Conservation (phyloP, 1,140 invertebrate species). For the Rhagoletis zephyria region DNA sequence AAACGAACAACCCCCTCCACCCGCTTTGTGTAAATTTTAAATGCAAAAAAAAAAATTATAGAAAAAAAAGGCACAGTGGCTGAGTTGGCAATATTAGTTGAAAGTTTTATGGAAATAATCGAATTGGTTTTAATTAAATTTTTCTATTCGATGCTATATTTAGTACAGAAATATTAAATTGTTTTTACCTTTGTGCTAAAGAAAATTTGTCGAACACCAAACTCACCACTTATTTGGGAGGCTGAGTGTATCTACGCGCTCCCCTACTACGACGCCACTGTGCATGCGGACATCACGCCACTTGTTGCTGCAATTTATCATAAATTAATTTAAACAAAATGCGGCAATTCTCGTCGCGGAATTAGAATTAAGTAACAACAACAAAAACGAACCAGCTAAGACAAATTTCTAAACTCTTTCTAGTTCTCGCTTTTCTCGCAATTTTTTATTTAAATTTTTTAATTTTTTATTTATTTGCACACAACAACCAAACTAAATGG, state of each 20-base stretch:
- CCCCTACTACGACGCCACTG: background rate
- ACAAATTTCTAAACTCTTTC: background rate
- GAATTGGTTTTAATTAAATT: no score
- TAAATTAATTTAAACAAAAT: constrained; percentile 52
- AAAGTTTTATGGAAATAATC: no score
- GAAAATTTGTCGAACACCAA: no score
- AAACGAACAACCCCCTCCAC: background rate
- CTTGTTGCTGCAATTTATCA: constrained; percentile 51
- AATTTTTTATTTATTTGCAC: background rate
- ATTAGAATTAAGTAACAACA: constrained; percentile 32
- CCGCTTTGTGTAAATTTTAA: background rate
- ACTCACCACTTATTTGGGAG: no score
- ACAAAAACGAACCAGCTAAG: background rate
- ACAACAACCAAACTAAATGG: background rate
- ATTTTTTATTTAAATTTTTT: background rate
- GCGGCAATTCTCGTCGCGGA: constrained; percentile 38
- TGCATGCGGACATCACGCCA: constrained; percentile 25
- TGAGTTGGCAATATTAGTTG: no score
- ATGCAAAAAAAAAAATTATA: background rate
- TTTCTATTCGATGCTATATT: no score
- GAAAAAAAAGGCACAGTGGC: background rate
- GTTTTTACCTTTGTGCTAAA: no score
- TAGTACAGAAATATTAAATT: no score
- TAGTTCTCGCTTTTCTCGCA: background rate
- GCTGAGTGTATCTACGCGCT: background rate